A percentile compares a stretch with the other conserved stretches of the same genome.
These are phyloP conservation scores for Aselliscus stoliczkanus DNA, from an alignment of 2,797 vertebrate genomes.

Conservation along the genomic window DNA sequence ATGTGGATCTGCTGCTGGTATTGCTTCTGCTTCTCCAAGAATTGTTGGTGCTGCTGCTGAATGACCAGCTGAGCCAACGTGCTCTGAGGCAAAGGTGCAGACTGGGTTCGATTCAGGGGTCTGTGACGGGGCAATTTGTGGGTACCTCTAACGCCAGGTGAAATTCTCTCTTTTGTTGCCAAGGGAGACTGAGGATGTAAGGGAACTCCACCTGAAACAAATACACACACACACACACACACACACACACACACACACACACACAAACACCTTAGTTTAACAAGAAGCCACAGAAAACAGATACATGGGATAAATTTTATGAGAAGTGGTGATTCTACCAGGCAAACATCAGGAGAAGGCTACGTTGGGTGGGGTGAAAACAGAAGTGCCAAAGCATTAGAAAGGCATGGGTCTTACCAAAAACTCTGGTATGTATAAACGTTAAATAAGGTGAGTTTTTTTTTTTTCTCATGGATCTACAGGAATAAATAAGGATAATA, in stretches of 20 bases:
- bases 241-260: not conserved
- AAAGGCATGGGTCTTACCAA: not conserved
- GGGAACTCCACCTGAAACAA: constrained; percentile 85
- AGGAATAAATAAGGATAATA: not conserved
- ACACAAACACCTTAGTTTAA: not conserved
- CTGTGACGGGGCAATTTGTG: constrained; percentile 96
- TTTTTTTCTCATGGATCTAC: not conserved
- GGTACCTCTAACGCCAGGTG: constrained; percentile 85
- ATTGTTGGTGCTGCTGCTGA: constrained; percentile 98
- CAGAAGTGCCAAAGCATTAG: not conserved
- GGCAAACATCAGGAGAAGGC: not conserved
- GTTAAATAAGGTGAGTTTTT: not conserved
- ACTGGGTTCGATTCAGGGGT: constrained; percentile 96
- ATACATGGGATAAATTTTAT: not conserved
- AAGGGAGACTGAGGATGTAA: constrained; percentile 93
- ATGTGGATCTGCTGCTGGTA: constrained; percentile 98
- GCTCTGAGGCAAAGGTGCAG: constrained; percentile 96
- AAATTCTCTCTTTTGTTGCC: constrained; percentile 90
- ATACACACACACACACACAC: not conserved
- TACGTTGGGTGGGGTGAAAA: not conserved
- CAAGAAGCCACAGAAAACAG: not conserved
- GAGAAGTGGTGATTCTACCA: not conserved
- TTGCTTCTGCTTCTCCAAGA: constrained; percentile 98
- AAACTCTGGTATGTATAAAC: not conserved
- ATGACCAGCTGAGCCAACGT: constrained; percentile 97